These are phyloP conservation scores for Collichthys lucidus DNA, from an alignment of 2,113 vertebrate species.

Conservation along the genomic window DNA sequence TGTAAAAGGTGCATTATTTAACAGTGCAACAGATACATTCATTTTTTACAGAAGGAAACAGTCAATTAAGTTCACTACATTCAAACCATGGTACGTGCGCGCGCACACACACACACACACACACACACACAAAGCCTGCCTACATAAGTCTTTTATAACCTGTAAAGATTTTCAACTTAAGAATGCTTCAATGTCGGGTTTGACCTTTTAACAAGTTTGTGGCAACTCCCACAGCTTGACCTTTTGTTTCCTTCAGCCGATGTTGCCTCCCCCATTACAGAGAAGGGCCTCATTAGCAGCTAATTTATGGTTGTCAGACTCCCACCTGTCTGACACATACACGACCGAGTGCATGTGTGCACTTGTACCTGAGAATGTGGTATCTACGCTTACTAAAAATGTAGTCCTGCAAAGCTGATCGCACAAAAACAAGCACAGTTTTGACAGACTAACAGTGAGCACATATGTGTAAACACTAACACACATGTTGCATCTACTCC, in stretches of 20 bases:
- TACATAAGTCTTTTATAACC: conserved; percentile 24
- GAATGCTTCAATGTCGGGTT: conserved; percentile 12
- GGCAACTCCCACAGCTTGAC: conserved; percentile 47
- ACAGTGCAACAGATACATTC: too few relatives aligned
- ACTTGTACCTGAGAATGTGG: not conserved
- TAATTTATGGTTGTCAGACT: conserved; percentile 41
- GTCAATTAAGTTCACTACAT: not conserved
- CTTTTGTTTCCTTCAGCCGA: conserved; percentile 43
- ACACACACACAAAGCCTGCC: not conserved
- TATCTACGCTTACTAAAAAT: not conserved
- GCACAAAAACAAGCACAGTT: too few relatives aligned
- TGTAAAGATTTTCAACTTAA: conserved; percentile 8
- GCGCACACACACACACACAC: not conserved
- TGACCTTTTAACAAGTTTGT: conserved; percentile 64
- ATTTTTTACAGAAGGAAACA: not conserved
- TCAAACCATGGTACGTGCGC: not conserved
- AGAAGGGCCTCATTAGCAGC: conserved; percentile 47
- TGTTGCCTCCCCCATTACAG: conserved; percentile 11
- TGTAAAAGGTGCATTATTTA: conserved; percentile 15
- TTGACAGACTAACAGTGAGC: too few relatives aligned
- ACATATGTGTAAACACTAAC: too few relatives aligned
- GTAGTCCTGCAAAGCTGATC: not conserved
- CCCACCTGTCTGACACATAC: conserved; percentile 5
- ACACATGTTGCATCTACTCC: too few relatives aligned
- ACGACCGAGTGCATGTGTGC: not conserved